Conservation (phyloP, 2,888 invertebrate species). For the Stenoptilia bipunctidactyla region DNA sequence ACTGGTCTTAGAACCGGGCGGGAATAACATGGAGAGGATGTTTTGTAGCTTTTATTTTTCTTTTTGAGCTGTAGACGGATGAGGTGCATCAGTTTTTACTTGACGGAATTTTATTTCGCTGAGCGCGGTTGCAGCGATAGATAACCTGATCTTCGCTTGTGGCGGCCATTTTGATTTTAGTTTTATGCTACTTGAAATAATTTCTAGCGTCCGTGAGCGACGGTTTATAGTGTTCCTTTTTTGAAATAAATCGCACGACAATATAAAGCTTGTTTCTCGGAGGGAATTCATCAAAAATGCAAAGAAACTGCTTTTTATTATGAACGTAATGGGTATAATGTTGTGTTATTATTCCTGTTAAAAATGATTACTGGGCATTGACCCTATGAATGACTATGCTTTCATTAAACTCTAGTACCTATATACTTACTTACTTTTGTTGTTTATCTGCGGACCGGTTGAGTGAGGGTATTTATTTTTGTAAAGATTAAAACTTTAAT, state of each 20-base stretch:
- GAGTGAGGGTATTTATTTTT: no score
- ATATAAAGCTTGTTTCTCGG: no score
- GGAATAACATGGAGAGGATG: conserved; percentile 22
- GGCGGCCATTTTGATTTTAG: conserved; percentile 55
- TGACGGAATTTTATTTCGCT: conserved; percentile 35
- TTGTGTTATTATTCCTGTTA: no score
- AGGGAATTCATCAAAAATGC: no score
- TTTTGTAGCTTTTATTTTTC: conserved; percentile 41
- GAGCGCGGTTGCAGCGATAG: conserved; percentile 19
- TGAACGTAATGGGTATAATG: no score
- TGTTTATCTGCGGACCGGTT: no score
- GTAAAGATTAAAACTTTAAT: no score
- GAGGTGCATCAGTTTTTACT: conserved; percentile 54
- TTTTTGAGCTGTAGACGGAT: conserved; percentile 42
- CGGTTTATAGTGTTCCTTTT: not conserved
- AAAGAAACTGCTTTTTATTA: no score
- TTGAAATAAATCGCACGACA: not conserved
- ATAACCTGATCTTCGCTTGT: conserved; percentile 40
- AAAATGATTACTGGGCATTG: no score
- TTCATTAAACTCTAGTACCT: no score
- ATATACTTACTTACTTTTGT: no score
- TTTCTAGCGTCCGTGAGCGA: conserved; percentile 19
- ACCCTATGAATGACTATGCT: no score
- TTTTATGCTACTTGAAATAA: conserved; percentile 54
- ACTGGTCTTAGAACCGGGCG: conserved; percentile 27